These are phyloP conservation scores for Corynorhinus townsendii DNA, from an alignment of 2,113 vertebrate genomes.

Conservation along the genomic window DNA sequence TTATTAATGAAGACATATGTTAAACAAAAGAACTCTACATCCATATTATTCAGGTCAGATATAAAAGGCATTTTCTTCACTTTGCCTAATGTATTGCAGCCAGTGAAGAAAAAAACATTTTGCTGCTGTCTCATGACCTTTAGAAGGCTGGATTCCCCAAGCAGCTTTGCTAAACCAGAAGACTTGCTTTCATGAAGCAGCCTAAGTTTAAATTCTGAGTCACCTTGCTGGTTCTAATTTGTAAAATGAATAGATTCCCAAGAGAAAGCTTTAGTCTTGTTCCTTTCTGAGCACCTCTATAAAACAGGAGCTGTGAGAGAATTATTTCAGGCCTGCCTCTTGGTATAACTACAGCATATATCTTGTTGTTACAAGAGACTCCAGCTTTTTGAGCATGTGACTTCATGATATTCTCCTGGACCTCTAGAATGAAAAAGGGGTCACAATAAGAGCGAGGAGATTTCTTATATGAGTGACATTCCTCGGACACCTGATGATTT, in stretches of 20 bases:
- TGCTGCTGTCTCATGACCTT: conserved; percentile 16
- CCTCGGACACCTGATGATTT: not conserved
- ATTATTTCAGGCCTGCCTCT: not conserved
- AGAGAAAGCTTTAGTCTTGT: not conserved
- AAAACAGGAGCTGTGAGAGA: not conserved
- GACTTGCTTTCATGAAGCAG: conserved; percentile 42
- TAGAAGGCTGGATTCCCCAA: conserved; percentile 56
- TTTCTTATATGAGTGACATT: not conserved
- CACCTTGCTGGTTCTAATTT: not conserved
- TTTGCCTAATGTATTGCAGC: conserved; percentile 47
- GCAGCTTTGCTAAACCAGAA: conserved; percentile 47
- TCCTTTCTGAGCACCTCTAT: not conserved
- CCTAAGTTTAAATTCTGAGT: not conserved
- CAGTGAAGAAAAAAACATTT: conserved; percentile 13
- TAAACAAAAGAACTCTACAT: conserved; percentile 12
- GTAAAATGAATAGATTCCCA: not conserved
- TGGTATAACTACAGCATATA: not conserved
- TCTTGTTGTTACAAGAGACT: not conserved
- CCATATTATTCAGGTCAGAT: not conserved
- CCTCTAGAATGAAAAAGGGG: not conserved
- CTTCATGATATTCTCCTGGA: not conserved
- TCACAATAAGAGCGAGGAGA: not conserved
- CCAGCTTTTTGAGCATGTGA: not conserved
- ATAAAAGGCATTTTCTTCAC: conserved; percentile 14
- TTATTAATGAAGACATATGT: conserved; percentile 27